Evolutionary conservation across 1,140 invertebrate genomes (phyloP).

Genomic region (Helicoverpa armigera): DNA sequence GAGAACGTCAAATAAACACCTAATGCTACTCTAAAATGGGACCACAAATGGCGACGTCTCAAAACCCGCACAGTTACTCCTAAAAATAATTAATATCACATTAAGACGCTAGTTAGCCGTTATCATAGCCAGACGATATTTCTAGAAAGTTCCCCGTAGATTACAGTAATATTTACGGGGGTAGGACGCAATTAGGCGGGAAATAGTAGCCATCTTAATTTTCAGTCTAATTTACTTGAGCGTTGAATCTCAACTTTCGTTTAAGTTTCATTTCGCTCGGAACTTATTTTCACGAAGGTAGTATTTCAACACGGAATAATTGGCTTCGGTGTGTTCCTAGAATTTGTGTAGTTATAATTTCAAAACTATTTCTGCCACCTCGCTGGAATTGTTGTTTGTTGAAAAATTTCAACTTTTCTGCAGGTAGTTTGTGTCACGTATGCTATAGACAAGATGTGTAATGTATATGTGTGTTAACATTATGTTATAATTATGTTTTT

Average conservation of each 20-base stretch:
- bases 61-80: too few species aligned
- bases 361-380: too few species aligned
- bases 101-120: slow-evolving; percentile 8
- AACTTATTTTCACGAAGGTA: slow-evolving; percentile 20
- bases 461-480: too few species aligned
- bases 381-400: too few species aligned
- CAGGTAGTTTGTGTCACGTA: too few species aligned
- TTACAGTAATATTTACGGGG: slow-evolving; percentile 37
- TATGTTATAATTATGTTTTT: too few species aligned
- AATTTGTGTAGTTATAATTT: not conserved
- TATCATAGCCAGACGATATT: slow-evolving; percentile 35
- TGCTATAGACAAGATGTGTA: too few species aligned
- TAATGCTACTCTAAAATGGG: too few species aligned
- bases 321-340: not conserved
- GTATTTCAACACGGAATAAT: slow-evolving; percentile 6
- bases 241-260: slow-evolving; percentile 47
- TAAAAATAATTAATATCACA: slow-evolving; percentile 27
- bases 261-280: slow-evolving; percentile 47
- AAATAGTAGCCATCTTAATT: slow-evolving; percentile 49
- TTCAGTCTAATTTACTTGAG: slow-evolving; percentile 48
- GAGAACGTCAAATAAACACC: too few species aligned
- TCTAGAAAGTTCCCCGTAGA: slow-evolving; percentile 47
- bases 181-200: slow-evolving; percentile 46
- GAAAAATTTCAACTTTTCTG: too few species aligned
- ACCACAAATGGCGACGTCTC: too few species aligned